Percentiles rank a stretch among this genome's conserved stretches.
Conservation (phyloP, 1,140 invertebrate species). For the Drosophila miranda region DNA sequence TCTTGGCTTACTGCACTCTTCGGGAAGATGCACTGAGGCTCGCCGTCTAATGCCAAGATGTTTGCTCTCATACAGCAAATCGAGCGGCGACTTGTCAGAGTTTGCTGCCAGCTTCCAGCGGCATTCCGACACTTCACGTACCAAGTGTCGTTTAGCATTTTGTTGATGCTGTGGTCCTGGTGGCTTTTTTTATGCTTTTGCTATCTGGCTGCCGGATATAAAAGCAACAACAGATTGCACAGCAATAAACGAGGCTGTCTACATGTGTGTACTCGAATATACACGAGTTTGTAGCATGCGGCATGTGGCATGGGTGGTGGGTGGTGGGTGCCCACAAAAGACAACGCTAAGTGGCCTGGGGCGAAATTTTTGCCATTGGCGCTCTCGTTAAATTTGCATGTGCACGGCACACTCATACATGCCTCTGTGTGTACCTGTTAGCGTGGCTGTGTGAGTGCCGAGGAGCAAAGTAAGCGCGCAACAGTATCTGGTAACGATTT, state of each 20-base stretch:
- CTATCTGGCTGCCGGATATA: constrained; percentile 58
- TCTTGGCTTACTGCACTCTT: constrained; percentile 8
- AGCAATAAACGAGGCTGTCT: constrained; percentile 43
- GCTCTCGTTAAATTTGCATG: constrained; percentile 74
- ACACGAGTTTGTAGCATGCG: constrained; percentile 11
- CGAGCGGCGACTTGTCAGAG: constrained; percentile 2
- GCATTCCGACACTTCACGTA: constrained; percentile 27
- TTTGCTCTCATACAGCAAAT: constrained; percentile 2
- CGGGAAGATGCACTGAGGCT: neutral
- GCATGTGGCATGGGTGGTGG: neutral
- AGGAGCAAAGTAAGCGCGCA: constrained; percentile 61
- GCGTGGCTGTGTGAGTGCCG: constrained; percentile 17
- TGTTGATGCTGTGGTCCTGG: constrained; percentile 22
- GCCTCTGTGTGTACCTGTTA: constrained; percentile 3
- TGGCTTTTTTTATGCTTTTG: constrained; percentile 53
- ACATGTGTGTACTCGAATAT: constrained; percentile 19
- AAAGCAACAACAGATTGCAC: constrained; percentile 64
- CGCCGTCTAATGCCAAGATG: constrained; percentile 24
- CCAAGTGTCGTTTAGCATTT: constrained; percentile 50
- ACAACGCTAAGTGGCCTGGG: constrained; percentile 69
- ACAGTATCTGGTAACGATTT: constrained; percentile 62
- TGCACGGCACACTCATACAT: constrained; percentile 29
- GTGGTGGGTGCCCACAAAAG: constrained; percentile 56
- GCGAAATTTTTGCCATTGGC: constrained; percentile 70
- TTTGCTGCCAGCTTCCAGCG: neutral